Base-by-base conservation (phyloP, 1,140 invertebrate species). In the Bilobella aurantiaca region DNA sequence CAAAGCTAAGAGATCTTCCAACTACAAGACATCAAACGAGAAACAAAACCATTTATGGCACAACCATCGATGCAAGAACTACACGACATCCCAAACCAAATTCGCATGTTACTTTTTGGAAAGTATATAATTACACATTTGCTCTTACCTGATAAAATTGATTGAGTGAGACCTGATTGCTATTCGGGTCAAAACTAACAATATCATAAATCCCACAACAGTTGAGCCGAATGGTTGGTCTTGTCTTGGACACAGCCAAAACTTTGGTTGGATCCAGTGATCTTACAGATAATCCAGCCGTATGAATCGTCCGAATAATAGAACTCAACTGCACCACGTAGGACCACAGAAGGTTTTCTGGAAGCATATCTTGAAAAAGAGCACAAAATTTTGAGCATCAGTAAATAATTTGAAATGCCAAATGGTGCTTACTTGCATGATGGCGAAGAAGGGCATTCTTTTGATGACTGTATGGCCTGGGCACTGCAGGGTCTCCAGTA, bases 241-340 rank as follows among this genome's bases (percentile, higher is more conserved):
- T 82, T 75, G 79, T 86, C 78, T 73, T 84, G 74, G 79, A 85
- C 70, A 83, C 89, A 14, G 83, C 73, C 12, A 98, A 83, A 58
- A 98, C 89, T 81, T 96, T 97, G 30, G 89, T 89, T 3, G 91
- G 90, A 77, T 97, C 92, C 68, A 98, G 78, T 73, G 86, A 85
- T 72, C 90, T 83, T 69, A 76, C 82, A 18, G 82, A 81, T 21
- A 86, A 75, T 23, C 81, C 86, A 67, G 89, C 87, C 61, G 89
- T 85, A 78, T 98, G 96, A 73, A 98, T 91, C 57, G 89, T 85
- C 47, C 95, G 81, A 53, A 98, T 79, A 2, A 92, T 93, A n/a
- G 93, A 91, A 37, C 91, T 96, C 56, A 98, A 80, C 79, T 98
- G 95, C 58, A 98, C 92, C 28, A 98, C 86, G 69, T 96, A 93